These are phyloP conservation scores for Microctenopoma lineatum DNA, from an alignment of 2,797 vertebrate genomes.

Conservation along the genomic window DNA sequence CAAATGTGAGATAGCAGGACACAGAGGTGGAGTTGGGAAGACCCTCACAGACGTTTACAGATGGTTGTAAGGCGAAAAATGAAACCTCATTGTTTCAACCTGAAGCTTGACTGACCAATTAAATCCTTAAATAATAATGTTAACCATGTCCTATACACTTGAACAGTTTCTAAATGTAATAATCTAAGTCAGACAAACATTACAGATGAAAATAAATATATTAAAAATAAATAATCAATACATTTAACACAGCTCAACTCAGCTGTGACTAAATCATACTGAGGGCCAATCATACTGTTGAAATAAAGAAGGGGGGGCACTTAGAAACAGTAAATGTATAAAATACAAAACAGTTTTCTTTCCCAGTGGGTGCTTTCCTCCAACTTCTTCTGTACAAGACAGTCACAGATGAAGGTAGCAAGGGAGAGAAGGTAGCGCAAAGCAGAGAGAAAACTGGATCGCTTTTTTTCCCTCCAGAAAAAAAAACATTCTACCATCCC, in stretches of 20 bases:
- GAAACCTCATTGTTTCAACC: neutral
- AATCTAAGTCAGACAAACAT: neutral
- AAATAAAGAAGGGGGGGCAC: neutral
- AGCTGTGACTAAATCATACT: conserved; percentile 7
- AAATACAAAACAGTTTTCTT: conserved; percentile 1
- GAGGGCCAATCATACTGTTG: conserved; percentile 12
- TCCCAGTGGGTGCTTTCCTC: conserved; percentile 2
- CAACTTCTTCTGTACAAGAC: conserved; percentile 13
- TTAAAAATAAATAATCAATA: conserved; percentile 12
- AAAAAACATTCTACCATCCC: conserved; percentile 27
- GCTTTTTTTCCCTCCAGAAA: conserved; percentile 28
- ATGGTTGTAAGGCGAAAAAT: conserved; percentile 13
- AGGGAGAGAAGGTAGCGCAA: conserved; percentile 44
- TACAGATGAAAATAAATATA: conserved; percentile 6
- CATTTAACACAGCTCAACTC: neutral
- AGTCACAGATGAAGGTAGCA: conserved; percentile 30
- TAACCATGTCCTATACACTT: neutral
- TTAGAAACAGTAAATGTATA: neutral
- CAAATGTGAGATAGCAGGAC: conserved; percentile 31
- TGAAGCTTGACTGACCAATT: neutral
- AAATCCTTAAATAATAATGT: neutral
- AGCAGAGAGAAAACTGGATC: conserved; percentile 50
- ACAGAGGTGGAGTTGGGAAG: conserved; percentile 24
- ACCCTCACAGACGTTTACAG: conserved; percentile 3
- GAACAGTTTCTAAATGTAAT: conserved; percentile 1